These are phyloP conservation scores for Coptodon rendalli DNA, from an alignment of 2,113 vertebrate genomes.

Conservation along the genomic window DNA sequence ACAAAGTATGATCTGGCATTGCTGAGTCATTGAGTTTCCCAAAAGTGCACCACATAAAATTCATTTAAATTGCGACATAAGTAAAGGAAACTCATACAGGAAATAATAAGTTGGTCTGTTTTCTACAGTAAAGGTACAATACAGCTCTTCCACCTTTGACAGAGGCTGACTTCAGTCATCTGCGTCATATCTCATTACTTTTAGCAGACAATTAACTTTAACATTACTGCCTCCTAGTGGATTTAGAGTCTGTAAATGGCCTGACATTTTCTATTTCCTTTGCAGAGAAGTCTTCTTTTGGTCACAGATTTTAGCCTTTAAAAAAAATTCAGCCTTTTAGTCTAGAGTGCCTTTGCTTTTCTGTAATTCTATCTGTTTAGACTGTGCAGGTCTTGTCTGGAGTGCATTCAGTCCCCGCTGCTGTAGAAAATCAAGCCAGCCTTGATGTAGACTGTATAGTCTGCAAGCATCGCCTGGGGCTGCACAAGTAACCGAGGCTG, in stretches of 20 bases:
- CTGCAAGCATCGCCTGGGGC: background rate
- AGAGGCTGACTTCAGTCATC: background rate
- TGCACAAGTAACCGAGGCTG: background rate
- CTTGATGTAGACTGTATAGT: background rate
- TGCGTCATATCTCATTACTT: slow-evolving; percentile 24
- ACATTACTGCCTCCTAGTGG: slow-evolving; percentile 37
- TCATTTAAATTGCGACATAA: background rate
- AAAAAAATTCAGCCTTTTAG: background rate
- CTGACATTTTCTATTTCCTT: background rate
- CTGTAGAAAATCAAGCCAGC: background rate
- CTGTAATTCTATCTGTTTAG: background rate
- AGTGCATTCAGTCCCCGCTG: background rate
- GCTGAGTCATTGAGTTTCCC: background rate
- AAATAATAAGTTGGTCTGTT: background rate
- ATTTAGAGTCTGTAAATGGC: background rate
- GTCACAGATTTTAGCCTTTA: background rate
- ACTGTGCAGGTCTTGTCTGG: background rate
- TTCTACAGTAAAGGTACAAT: background rate
- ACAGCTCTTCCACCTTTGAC: background rate
- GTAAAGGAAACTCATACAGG: background rate
- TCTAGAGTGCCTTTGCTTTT: background rate
- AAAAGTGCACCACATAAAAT: background rate
- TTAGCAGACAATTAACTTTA: slow-evolving; percentile 5
- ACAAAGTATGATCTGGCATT: background rate
- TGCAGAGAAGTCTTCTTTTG: background rate